Base-by-base conservation (phyloP, 2,797 vertebrate species). In the Otolemur crassicaudatus region DNA sequence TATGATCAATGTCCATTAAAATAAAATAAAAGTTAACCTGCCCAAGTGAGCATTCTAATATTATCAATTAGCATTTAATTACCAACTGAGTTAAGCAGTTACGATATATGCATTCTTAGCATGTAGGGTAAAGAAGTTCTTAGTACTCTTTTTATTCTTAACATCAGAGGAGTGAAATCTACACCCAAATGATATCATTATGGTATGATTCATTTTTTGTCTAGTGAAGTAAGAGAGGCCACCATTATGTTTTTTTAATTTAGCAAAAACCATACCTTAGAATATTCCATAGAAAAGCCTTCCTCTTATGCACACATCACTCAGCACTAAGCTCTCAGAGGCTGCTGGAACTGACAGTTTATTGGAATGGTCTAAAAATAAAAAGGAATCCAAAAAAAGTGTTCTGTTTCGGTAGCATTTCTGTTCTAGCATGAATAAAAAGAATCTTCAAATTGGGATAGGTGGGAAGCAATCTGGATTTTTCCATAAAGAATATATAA, bases 401-500 rank as follows among this genome's bases (percentile, higher is more conserved):
- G 58, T 60, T 77, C 16, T 75, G 31, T 84, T 79, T 88, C 43
- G 75, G 31, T 23, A 89, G 61, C 20, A 81, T 87, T 77, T 46
- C 2, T 82, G 0, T n/a, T 91, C 27, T 69, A 75, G 7, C 1
- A 16, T n/a, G 27, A 89, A 70, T 77, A n/a, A 73, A 87, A 93
- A 72, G 0, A 76, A 77, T 63, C 2, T 49, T 31, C 46, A 70
- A 22, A 63, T 9, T 77, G 12, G 1, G 11, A 70, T n/a, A 93
- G 29, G 29, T 23, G 75, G 58, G n/a, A 95, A 81, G n/a, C 60
- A 91, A 80, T n/a, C 34, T 86, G 12, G n/a, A 91, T 80, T 91
- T 85, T 93, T 92, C 25, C 40, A 14, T 70, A 53, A 90, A 75
- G 13, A 80, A 82, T 72, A 73, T 37, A 67, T 93, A 84, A 95